phyloP scores from a whole-genome alignment of 2,797 vertebrate species.

The Diceros bicornis region DNA sequence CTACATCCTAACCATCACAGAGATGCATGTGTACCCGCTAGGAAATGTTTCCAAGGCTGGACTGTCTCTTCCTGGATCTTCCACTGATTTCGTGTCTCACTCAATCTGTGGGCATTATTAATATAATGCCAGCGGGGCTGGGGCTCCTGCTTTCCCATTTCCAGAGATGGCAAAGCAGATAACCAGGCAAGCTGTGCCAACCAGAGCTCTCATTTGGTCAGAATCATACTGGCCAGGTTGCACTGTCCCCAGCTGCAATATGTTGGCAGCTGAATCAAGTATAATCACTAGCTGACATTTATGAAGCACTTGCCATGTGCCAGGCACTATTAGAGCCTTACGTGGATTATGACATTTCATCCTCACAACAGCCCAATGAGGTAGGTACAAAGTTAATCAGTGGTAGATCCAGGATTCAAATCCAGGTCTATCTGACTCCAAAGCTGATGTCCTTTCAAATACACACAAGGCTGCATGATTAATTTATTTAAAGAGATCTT shows the following conservation, averaged over 20 bases:
- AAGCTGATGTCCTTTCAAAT: constrained; percentile 70
- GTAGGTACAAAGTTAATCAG: constrained; percentile 51
- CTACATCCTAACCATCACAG: background rate
- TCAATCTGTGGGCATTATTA: constrained; percentile 9
- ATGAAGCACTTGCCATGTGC: constrained; percentile 58
- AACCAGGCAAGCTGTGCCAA: constrained; percentile 33
- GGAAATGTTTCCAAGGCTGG: background rate
- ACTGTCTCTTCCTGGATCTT: background rate
- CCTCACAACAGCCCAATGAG: constrained; percentile 45
- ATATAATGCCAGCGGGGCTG: background rate
- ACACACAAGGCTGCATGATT: constrained; percentile 66
- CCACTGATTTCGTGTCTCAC: constrained; percentile 5
- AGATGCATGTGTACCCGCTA: background rate
- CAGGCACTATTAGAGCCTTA: constrained; percentile 45
- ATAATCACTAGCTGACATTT: constrained; percentile 76
- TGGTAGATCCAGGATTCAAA: constrained; percentile 64
- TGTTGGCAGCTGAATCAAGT: constrained; percentile 66
- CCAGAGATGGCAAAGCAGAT: constrained; percentile 47
- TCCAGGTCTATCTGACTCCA: constrained; percentile 67
- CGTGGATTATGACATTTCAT: constrained; percentile 66
- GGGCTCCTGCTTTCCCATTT: constrained; percentile 26
- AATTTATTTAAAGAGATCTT: constrained; percentile 73
- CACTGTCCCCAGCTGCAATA: constrained; percentile 52
- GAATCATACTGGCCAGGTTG: constrained; percentile 64
- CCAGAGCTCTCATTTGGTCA: constrained; percentile 47